These are phyloP conservation scores for Pseudomyrmex flavicornis DNA, from an alignment of 1,140 invertebrate genomes.

Conservation along the genomic window DNA sequence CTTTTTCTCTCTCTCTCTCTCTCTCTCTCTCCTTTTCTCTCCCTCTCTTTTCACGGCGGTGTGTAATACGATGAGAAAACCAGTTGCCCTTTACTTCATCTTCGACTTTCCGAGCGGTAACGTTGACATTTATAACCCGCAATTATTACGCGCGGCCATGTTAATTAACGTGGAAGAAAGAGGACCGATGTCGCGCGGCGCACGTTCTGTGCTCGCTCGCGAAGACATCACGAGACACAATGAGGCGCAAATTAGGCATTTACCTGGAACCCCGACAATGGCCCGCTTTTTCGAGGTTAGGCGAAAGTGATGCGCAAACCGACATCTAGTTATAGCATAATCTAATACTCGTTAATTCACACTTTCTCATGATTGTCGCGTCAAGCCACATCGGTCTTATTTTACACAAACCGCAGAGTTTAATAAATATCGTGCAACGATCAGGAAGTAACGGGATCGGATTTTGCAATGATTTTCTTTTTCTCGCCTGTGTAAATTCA, in stretches of 20 bases:
- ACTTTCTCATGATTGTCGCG: slow-evolving; percentile 23
- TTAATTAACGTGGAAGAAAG: slow-evolving; percentile 40
- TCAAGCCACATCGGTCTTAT: background rate
- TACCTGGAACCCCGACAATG: background rate
- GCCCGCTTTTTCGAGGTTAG: slow-evolving; percentile 3
- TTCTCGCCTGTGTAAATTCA: background rate
- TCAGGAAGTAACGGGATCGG: background rate
- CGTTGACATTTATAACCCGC: slow-evolving; percentile 72
- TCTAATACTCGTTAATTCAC: slow-evolving; percentile 9
- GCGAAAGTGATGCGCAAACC: slow-evolving; percentile 26
- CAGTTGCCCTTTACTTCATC: slow-evolving; percentile 80
- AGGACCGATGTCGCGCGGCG: background rate
- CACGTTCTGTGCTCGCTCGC: slow-evolving; percentile 2
- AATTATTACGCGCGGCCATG: slow-evolving; percentile 47
- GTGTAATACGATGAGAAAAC: slow-evolving; percentile 67
- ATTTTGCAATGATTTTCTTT: background rate
- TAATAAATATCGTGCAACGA: slow-evolving; percentile 4
- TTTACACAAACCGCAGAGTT: background rate
- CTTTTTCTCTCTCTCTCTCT: background rate
- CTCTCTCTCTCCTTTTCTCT: slow-evolving; percentile 3
- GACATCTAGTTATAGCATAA: background rate
- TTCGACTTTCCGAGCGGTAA: slow-evolving; percentile 48
- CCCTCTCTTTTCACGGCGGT: background rate
- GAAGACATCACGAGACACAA: background rate
- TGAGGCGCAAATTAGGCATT: background rate